A percentile compares a stretch with the other conserved stretches of the same genome.
Conservation (phyloP, 2,888 invertebrate genomes). For the Cataglyphis rosenhaueri region DNA sequence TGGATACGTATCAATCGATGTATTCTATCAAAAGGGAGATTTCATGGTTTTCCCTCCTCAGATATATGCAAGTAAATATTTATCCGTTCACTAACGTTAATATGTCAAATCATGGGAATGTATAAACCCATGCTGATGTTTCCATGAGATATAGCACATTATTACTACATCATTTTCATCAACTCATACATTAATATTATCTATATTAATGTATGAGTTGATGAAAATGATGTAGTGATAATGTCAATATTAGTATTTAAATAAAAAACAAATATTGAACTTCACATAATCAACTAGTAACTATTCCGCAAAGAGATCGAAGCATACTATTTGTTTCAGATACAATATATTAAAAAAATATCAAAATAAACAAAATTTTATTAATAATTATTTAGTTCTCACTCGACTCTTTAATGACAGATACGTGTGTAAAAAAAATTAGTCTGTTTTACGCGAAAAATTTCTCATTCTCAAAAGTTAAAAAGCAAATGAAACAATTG, state of each 20-base stretch:
- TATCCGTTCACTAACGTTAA: not conserved
- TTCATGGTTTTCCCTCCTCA: not conserved
- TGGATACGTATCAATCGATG: not conserved
- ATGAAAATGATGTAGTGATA: no score
- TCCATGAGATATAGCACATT: not conserved
- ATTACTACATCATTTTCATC: slow-evolving; percentile 17
- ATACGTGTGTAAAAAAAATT: not conserved
- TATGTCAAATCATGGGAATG: slow-evolving; percentile 4
- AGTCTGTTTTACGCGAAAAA: not conserved
- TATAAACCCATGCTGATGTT: slow-evolving; percentile 7
- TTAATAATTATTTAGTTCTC: not conserved
- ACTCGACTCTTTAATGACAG: not conserved
- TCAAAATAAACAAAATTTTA: not conserved
- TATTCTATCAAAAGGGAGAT: slow-evolving; percentile 17
- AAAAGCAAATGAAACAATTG: not conserved
- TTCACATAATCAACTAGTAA: not conserved
- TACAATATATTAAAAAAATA: slow-evolving; percentile 1
- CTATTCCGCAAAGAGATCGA: not conserved
- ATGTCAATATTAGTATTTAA: slow-evolving; percentile 10
- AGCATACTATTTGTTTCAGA: not conserved
- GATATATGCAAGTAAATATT: slow-evolving; percentile 21
- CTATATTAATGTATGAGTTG: no score
- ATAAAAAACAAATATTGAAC: not conserved
- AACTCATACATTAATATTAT: slow-evolving; percentile 1
- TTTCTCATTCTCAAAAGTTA: not conserved